Conservation (phyloP, 2,113 vertebrate species). For the Hyla sarda region DNA sequence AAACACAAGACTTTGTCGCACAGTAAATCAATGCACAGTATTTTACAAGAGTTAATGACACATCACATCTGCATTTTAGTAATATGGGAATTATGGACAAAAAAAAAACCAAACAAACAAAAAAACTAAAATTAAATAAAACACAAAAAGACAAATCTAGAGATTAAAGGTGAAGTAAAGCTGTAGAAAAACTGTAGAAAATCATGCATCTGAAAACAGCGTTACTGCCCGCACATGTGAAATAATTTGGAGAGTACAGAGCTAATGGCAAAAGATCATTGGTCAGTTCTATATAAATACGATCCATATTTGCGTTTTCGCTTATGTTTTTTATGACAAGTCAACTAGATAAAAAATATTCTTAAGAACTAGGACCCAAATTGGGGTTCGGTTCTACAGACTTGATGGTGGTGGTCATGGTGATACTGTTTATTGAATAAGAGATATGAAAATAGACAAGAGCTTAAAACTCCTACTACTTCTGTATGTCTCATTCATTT, state of each 20-base stretch:
- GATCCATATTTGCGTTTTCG: not conserved
- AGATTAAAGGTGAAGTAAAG: slow-evolving; percentile 35
- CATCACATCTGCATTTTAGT: slow-evolving; percentile 35
- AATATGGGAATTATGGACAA: slow-evolving; percentile 33
- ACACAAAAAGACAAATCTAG: slow-evolving; percentile 35
- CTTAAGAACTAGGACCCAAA: not conserved
- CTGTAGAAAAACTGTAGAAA: slow-evolving; percentile 42
- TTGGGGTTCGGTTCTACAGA: not conserved
- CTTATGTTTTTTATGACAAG: not conserved
- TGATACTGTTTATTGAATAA: not conserved
- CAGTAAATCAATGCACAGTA: slow-evolving; percentile 55
- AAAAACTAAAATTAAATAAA: slow-evolving; percentile 40
- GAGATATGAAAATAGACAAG: not conserved
- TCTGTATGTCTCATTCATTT: not conserved
- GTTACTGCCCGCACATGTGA: not conserved
- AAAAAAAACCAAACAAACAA: slow-evolving; percentile 10
- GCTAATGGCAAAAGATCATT: not conserved
- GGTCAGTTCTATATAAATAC: too few species aligned
- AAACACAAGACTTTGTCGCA: slow-evolving; percentile 43
- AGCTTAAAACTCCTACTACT: not conserved
- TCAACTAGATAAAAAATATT: not conserved
- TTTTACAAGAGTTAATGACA: slow-evolving; percentile 45
- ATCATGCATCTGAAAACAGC: slow-evolving; percentile 27
- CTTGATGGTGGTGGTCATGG: not conserved
- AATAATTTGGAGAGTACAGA: slow-evolving; percentile 11